phyloP scores from a whole-genome alignment of 2,113 vertebrate species.

The Hippocampus zosterae region DNA sequence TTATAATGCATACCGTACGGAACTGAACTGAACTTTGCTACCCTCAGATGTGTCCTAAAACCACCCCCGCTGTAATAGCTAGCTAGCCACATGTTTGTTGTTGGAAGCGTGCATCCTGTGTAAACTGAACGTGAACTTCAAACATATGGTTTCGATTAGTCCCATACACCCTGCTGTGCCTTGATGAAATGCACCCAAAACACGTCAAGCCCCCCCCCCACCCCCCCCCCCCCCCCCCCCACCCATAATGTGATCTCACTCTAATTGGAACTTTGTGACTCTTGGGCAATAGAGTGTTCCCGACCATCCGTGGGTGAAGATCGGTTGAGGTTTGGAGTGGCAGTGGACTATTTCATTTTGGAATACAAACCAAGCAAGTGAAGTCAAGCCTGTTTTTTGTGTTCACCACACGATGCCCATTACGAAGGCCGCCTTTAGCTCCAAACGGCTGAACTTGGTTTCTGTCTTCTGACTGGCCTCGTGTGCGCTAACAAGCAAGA shows the following conservation, averaged over 20 bases:
- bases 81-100: conserved; percentile 37
- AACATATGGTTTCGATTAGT: conserved; percentile 45
- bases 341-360: conserved; percentile 3
- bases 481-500: conserved; percentile 5
- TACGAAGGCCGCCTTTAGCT: background rate
- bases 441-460: conserved; percentile 6
- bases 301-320: conserved; percentile 50
- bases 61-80: conserved; percentile 21
- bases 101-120: conserved; percentile 40
- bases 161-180: conserved; percentile 34
- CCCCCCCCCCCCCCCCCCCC: too few relatives aligned
- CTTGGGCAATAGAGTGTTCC: conserved; percentile 47
- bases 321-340: conserved; percentile 22
- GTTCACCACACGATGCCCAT: background rate
- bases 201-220: conserved; percentile 31
- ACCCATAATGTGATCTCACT: conserved; percentile 37
- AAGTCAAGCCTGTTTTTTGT: background rate
- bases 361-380: background rate
- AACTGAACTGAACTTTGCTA: background rate
- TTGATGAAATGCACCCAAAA: conserved; percentile 41
- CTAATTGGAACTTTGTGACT: conserved; percentile 60
- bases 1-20: background rate
- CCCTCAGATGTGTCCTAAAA: conserved; percentile 36
- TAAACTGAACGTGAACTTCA: conserved; percentile 35
- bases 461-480: background rate